Evolutionary conservation across 2,113 vertebrate genomes (phyloP), one percentile per base, ranked within the genome.

Genomic region (Tragelaphus strepsiceros): DNA sequence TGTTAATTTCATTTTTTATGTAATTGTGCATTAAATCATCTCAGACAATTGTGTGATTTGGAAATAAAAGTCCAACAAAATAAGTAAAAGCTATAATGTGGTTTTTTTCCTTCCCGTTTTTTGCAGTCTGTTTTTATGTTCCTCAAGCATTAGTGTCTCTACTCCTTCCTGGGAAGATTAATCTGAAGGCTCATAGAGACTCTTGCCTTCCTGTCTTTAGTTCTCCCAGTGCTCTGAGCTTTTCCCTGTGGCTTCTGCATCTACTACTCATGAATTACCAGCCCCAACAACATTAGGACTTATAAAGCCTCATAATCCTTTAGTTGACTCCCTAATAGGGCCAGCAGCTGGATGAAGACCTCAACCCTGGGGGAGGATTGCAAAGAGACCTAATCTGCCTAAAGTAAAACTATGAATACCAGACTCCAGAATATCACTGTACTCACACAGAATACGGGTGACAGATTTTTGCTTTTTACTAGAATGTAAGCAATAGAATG

Each of bases 1-100:
- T 96, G 97, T 97, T 98, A 98, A 98, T 98, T 98, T 98, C 98
- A 98, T 98, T 98, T 98, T 98, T 97, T 96, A 97, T 97, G 94
- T 98, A 98, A 98, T 98, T 98, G 97, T 98, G 54, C 96, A 97
- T 98, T 98, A 98, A 98, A 98, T 98, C 98, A 98, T 98, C 98
- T 94, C 96, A 98, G 98, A 98, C 97, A 98, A 98, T 97, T 96
- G 97, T 97, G 98, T 98, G 98, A 98, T 98, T 97, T 98, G 97
- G 97, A 98, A 98, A 98, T 98, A 98, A 98, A 98, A 98, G 98
- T 98, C 93, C 97, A 97, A 97, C 93, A 90, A 97, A 98, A 98
- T 97, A 98, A 98, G 98, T 98, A 98, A 98, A 97, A 98, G 98
- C 97, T 84, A 61, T 96, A 98, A 97, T 97, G 98, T 91, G 96